phyloP scores from a whole-genome alignment of 2,113 vertebrate species.

The Fulica atra region DNA sequence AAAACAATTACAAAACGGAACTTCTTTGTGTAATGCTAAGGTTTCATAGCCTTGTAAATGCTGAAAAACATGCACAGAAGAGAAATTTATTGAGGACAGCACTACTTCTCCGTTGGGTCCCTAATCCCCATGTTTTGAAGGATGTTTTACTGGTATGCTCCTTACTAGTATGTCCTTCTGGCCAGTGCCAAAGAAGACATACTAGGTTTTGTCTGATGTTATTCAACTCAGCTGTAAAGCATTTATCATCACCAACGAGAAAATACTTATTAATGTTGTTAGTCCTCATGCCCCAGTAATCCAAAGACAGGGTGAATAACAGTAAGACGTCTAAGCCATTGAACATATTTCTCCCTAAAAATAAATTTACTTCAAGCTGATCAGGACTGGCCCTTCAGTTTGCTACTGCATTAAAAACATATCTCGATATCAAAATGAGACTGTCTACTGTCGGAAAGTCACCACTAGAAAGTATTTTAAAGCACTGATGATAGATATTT shows the following conservation, averaged over 20 bases:
- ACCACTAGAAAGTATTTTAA: neutral
- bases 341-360: neutral
- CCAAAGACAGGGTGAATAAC: fast-evolving
- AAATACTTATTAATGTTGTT: neutral
- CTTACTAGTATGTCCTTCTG: neutral
- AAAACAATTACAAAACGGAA: neutral
- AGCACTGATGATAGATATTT: neutral
- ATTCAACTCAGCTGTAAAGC: neutral
- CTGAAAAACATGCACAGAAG: neutral
- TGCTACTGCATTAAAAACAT: neutral
- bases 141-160: neutral
- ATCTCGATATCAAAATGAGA: neutral
- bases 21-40: neutral
- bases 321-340: neutral
- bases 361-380: neutral
- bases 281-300: neutral
- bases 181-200: neutral
- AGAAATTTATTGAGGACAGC: neutral
- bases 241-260: neutral
- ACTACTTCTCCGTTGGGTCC: neutral
- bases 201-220: neutral
- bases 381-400: neutral
- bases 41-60: no score
- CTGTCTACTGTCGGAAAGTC: neutral
- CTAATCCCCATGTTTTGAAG: neutral